Evolutionary conservation across 2,888 invertebrate species (phyloP).

Genomic region (Cephus pulcher): DNA sequence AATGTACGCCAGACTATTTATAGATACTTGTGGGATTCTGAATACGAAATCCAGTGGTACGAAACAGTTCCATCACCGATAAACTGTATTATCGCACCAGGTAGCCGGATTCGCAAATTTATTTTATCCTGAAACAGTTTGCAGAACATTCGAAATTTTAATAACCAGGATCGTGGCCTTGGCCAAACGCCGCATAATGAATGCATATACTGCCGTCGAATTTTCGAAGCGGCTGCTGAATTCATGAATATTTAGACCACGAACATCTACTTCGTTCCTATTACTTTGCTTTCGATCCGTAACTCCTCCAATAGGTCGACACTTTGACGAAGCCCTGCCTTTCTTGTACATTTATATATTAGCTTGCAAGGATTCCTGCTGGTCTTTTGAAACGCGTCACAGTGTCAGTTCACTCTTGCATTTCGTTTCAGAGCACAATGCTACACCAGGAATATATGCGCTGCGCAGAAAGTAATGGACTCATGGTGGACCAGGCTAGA

Average conservation of each 20-base stretch:
- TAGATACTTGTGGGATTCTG: background rate
- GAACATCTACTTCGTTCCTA: background rate
- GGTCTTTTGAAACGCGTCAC: background rate
- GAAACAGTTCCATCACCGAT: background rate
- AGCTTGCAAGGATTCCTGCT: background rate
- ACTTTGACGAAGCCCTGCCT: background rate
- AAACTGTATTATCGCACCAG: background rate
- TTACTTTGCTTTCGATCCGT: background rate
- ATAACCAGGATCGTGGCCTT: background rate
- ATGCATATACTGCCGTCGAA: constrained; percentile 1
- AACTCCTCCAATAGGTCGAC: background rate
- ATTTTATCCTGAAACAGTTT: background rate
- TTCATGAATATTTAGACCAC: constrained; percentile 7
- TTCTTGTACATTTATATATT: background rate
- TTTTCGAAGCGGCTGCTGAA: background rate
- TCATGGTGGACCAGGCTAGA: background rate
- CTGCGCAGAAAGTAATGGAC: background rate
- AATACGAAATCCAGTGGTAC: background rate
- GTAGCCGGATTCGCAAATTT: background rate
- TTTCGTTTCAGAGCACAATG: background rate
- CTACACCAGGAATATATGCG: background rate
- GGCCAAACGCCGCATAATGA: constrained; percentile 5
- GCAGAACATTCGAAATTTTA: background rate
- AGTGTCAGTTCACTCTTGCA: background rate
- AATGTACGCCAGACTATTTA: background rate